These are phyloP conservation scores for Chinchilla lanigera DNA, from an alignment of 2,113 vertebrate species.

Conservation along the genomic window DNA sequence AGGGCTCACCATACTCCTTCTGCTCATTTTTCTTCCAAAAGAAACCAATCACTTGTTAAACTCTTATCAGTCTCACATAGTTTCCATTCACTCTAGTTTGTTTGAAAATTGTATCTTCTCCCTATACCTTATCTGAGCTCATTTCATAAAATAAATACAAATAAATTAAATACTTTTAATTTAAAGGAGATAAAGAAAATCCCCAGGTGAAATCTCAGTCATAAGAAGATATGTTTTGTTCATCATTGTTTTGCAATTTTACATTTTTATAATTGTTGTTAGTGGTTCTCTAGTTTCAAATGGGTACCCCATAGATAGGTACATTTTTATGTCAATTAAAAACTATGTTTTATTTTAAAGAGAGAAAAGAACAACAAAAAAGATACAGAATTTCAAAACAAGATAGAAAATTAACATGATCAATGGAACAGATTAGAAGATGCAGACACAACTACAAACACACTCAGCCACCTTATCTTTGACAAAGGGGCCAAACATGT, in stretches of 20 bases:
- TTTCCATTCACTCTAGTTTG: neutral
- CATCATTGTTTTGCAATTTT: neutral
- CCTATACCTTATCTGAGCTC: neutral
- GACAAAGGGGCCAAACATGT: no score
- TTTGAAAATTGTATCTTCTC: conserved; percentile 13
- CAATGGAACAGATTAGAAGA: no score
- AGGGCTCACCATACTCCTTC: neutral
- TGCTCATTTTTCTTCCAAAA: neutral
- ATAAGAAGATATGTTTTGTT: neutral
- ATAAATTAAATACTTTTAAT: neutral
- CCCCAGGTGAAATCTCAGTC: neutral
- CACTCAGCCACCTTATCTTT: no score
- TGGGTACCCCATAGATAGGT: neutral
- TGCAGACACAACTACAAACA: no score
- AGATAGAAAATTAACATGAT: no score
- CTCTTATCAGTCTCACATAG: neutral
- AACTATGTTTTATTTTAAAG: neutral
- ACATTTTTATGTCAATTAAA: neutral
- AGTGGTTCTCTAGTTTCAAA: neutral
- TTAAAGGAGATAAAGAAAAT: conserved; percentile 33
- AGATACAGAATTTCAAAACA: no score
- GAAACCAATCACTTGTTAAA: neutral
- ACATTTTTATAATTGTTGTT: conserved; percentile 20
- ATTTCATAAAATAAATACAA: conserved; percentile 46
- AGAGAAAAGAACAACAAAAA: no score